Conservation (phyloP, 2,888 invertebrate genomes). For the Drosophila recens region DNA sequence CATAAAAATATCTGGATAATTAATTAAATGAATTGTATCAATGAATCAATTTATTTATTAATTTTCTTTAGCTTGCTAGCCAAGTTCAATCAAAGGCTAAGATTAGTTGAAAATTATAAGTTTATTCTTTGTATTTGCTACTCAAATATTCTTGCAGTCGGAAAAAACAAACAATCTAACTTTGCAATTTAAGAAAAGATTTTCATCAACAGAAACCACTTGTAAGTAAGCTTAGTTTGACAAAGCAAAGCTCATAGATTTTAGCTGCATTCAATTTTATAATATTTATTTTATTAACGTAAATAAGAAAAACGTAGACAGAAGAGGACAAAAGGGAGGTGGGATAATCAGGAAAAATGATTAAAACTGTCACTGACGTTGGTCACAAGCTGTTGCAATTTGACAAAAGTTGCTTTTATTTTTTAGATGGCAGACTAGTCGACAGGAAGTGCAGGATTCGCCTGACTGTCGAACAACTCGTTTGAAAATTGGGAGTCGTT, state of each 20-base stretch:
- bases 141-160: neutral
- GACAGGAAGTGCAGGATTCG: slow-evolving; percentile 42
- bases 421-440: slow-evolving; percentile 14
- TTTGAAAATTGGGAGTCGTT: slow-evolving; percentile 23
- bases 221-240: slow-evolving; percentile 27
- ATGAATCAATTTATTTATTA: neutral
- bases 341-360: slow-evolving; percentile 39
- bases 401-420: slow-evolving; percentile 36
- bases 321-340: neutral
- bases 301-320: slow-evolving; percentile 37
- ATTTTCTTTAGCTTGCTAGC: neutral
- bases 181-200: slow-evolving; percentile 1
- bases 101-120: neutral
- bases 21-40: neutral
- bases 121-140: neutral
- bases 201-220: slow-evolving; percentile 8
- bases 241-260: slow-evolving; percentile 16
- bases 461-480: slow-evolving; percentile 49
- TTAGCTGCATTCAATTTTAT: slow-evolving; percentile 21
- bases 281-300: slow-evolving; percentile 49
- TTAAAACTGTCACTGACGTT: slow-evolving; percentile 64
- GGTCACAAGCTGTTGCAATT: slow-evolving; percentile 70
- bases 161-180: neutral
- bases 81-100: neutral
- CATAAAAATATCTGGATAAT: neutral